Base-by-base conservation (phyloP, 2,797 vertebrate genomes). In the Macropodus opercularis region DNA sequence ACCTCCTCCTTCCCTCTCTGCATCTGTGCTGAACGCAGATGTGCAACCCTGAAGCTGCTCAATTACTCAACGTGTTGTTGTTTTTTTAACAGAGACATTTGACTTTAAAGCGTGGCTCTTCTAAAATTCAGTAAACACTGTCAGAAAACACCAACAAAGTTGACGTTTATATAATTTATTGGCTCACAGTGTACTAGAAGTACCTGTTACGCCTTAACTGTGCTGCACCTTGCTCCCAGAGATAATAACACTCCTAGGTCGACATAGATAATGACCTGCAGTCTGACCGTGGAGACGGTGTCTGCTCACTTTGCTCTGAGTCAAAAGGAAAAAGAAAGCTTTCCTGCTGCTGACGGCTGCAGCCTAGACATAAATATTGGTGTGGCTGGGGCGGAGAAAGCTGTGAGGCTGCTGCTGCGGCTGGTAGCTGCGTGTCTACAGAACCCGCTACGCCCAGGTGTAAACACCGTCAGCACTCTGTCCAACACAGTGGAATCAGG, bases 261-360 rank as follows among this genome's bases (percentile, higher is more conserved):
- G 62, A 60, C 80, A 65, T 3, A 19, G 66, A 81, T 79, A 73
- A 84, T 75, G 64, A 79, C 47, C 57, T 65, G 39, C 43, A 75
- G 68, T 67, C 69, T 58, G 36, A 41, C 66, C 61, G 44, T 42
- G 71, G 65, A 72, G 56, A 75, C 21, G 9, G 34, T 15, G 68
- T 76, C 73, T 55, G 53, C 44, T 47, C 61, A 32, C 27, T 73
- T 77, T 71, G 73, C 56, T 34, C 12, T 3, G 13, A 24, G n/a
- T n/a, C n/a, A n/a, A n/a, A n/a, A n/a, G 60, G 63, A 60, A 78
- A 85, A 89, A 88, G 83, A 84, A n/a, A 84, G 81, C 83, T 87
- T 82, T 87, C 61, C 78, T 44, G 64, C 64, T 14, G 24, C 42
- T 39, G 69, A 56, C 55, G 22, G 46, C 63, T 50, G 57, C 51